Evolutionary conservation across 2,888 invertebrate species (phyloP).

Genomic region (Eupithecia subumbrata): DNA sequence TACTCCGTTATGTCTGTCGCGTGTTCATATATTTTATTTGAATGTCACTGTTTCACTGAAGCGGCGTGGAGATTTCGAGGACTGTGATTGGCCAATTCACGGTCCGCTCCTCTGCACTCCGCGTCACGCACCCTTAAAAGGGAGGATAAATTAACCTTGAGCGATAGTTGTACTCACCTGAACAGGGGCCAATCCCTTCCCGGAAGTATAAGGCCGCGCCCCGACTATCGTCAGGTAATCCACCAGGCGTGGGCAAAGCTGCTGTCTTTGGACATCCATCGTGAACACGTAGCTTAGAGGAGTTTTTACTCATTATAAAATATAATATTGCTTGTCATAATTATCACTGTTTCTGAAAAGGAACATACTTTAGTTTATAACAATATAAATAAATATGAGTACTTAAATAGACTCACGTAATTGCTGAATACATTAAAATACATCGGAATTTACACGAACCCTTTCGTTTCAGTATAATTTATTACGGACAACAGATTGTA

Average conservation of each 20-base stretch:
- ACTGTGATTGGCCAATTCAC: too few relatives aligned
- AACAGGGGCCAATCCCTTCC: slow-evolving; percentile 88
- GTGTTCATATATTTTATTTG: too few relatives aligned
- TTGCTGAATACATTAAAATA: not conserved
- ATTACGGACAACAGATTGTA: not conserved
- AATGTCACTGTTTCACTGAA: too few relatives aligned
- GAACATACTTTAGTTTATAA: not conserved
- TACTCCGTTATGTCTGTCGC: too few relatives aligned
- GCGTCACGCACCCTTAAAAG: not conserved
- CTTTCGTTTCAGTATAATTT: not conserved
- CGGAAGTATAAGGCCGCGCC: slow-evolving; percentile 88
- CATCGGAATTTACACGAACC: not conserved
- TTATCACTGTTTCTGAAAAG: slow-evolving; percentile 69
- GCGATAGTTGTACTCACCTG: slow-evolving; percentile 83
- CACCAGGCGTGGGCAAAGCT: slow-evolving; percentile 93
- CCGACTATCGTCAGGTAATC: slow-evolving; percentile 99
- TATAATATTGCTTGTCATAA: slow-evolving; percentile 81
- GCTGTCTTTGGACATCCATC: slow-evolving; percentile 88
- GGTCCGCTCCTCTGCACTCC: too few relatives aligned
- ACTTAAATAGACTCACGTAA: not conserved
- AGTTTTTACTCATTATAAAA: slow-evolving; percentile 69
- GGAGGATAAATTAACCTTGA: not conserved
- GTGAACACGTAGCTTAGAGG: slow-evolving; percentile 54
- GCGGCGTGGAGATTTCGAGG: too few relatives aligned
- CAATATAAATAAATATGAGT: not conserved